phyloP scores from a whole-genome alignment of 2,888 invertebrate genomes.

The Trachelus tabidus region DNA sequence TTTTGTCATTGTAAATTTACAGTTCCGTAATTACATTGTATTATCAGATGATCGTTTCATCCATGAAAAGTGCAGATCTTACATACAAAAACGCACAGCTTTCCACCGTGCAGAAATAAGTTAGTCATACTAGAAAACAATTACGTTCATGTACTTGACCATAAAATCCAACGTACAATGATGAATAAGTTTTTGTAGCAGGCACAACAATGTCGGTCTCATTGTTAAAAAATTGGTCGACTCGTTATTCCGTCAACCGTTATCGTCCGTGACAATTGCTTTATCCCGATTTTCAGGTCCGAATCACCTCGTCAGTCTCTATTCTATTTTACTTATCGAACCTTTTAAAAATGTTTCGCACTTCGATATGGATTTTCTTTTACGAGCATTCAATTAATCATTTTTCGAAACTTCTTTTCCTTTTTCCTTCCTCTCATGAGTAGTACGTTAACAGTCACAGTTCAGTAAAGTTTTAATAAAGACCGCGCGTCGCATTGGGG shows the following conservation, averaged over 20 bases:
- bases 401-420: neutral
- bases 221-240: neutral
- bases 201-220: neutral
- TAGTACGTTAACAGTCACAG: neutral
- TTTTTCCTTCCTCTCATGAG: neutral
- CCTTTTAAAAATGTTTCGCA: neutral
- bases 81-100: neutral
- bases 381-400: neutral
- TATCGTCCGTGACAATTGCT: neutral
- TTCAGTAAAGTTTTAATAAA: too few species aligned
- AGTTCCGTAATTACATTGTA: neutral
- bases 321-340: neutral
- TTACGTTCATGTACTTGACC: neutral
- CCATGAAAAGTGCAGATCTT: neutral
- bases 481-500: too few species aligned
- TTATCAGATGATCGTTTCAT: neutral
- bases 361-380: neutral
- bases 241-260: neutral
- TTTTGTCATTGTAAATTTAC: neutral
- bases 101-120: neutral
- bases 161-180: neutral
- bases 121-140: neutral
- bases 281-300: neutral
- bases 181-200: neutral
- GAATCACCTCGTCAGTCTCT: neutral